These are phyloP conservation scores for Diogma glabrata DNA, from an alignment of 2,888 invertebrate species.

Conservation along the genomic window DNA sequence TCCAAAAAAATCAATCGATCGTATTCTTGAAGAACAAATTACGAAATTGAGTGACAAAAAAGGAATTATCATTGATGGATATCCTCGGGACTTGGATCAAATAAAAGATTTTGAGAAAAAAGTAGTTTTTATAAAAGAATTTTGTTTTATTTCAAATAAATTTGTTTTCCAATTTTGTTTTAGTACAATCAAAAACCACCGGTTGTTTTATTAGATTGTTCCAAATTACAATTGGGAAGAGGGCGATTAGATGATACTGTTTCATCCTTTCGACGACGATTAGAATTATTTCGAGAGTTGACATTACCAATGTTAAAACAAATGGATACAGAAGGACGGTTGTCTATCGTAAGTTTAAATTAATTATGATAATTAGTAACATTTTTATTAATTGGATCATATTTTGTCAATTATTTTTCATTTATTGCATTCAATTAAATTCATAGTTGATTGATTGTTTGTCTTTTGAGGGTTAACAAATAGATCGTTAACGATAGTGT, in stretches of 20 bases:
- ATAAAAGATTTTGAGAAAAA: slow-evolving; percentile 78
- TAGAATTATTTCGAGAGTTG: slow-evolving; percentile 77
- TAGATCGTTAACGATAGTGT: no score
- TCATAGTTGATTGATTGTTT: no score
- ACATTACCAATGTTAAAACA: slow-evolving; percentile 81
- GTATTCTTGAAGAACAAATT: slow-evolving; percentile 60
- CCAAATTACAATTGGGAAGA: slow-evolving; percentile 75
- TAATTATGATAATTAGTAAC: background rate
- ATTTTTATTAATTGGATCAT: no score
- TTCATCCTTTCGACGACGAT: slow-evolving; percentile 67
- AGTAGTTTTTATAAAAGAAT: slow-evolving; percentile 40
- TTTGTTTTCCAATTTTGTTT: slow-evolving; percentile 22
- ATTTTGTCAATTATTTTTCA: no score
- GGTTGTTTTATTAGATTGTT: slow-evolving; percentile 78
- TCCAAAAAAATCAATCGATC: slow-evolving; percentile 63
- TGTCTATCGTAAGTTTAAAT: slow-evolving; percentile 62
- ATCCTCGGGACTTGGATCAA: slow-evolving; percentile 83
- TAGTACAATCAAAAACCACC: slow-evolving; percentile 69
- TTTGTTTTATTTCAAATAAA: background rate
- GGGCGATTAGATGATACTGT: slow-evolving; percentile 78
- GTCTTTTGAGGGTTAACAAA: no score
- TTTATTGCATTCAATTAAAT: no score
- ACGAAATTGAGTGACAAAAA: slow-evolving; percentile 46
- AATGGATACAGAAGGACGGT: slow-evolving; percentile 67
- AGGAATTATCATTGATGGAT: slow-evolving; percentile 89